Base-by-base conservation (phyloP, 2,888 invertebrate species). In the Volucella inflata region DNA sequence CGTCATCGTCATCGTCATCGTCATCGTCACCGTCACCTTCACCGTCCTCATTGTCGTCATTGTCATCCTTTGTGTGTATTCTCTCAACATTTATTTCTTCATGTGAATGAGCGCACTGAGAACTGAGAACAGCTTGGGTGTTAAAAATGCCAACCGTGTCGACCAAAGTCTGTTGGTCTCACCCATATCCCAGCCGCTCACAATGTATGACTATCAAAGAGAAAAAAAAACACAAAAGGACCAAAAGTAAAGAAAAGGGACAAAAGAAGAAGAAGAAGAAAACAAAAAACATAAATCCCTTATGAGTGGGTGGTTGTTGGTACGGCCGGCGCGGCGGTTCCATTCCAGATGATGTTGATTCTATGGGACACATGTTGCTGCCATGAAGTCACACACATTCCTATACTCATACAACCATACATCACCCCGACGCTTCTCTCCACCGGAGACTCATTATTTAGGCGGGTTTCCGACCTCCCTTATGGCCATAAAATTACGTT, bases 361-460 rank as follows among this genome's bases (percentile, higher is more conserved):
- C 36, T 8, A 76, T 76, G 38, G 59, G 76, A 51, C 76, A 76
- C 76, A 76, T 76, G 76, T 76, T 76, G 76, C 67, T 68, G 17
- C 21, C 44, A 65, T 17, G 36, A 2, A 62, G 3, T 8, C 30
- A n/a, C 11, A 21, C 17, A 53, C 17, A 53, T 14, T 48, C 11
- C 0, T 30, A 30, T 6, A 30, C 6, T 17, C 10, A 11, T 11
- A 30, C 57, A 36, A 16, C 3, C 38, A 14, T 40, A 38, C 21
- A 21, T 3, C 12, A 36, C 14, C n/a, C 14, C 38, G 8, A 21
- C 1, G 51, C 16, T 30, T 44, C 55, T 30, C 30, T n/a, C 38
- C n/a, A 48, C 30, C 57, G 6, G 59, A 42, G 67, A 38, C 71
- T 50, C 78, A 65, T 79, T 72, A 65, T 60, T 65, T 46, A 79